phyloP scores from a whole-genome alignment of 2,113 vertebrate genomes.

The Pteruthius melanotis region DNA sequence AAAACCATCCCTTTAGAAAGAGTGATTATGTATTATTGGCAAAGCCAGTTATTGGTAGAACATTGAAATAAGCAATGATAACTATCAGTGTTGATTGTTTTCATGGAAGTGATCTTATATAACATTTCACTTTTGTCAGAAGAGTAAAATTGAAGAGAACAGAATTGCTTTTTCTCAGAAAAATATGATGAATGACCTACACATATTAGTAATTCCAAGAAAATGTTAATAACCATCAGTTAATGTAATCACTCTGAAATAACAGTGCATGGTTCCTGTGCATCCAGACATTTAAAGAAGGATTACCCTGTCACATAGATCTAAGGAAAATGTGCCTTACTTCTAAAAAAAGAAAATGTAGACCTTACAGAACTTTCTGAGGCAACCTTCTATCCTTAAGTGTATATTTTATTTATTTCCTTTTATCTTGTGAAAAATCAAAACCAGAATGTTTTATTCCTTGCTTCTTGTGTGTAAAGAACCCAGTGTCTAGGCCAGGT shows the following conservation, averaged over 20 bases:
- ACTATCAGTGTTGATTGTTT: neutral
- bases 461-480: neutral
- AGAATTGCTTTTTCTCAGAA: neutral
- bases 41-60: neutral
- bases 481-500: neutral
- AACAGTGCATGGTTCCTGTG: neutral
- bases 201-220: neutral
- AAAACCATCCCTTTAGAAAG: neutral
- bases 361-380: neutral
- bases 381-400: neutral
- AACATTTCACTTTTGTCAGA: neutral
- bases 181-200: neutral
- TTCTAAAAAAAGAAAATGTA: neutral
- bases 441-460: neutral
- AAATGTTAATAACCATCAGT: neutral
- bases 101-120: neutral
- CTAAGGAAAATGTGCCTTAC: neutral
- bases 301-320: neutral
- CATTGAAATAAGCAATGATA: neutral
- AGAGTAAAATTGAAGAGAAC: neutral
- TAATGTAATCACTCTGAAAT: neutral
- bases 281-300: neutral
- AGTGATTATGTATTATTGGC: neutral
- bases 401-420: neutral
- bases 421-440: neutral